phyloP scores from a whole-genome alignment of 2,888 invertebrate species.

The Deroplatys truncata region DNA sequence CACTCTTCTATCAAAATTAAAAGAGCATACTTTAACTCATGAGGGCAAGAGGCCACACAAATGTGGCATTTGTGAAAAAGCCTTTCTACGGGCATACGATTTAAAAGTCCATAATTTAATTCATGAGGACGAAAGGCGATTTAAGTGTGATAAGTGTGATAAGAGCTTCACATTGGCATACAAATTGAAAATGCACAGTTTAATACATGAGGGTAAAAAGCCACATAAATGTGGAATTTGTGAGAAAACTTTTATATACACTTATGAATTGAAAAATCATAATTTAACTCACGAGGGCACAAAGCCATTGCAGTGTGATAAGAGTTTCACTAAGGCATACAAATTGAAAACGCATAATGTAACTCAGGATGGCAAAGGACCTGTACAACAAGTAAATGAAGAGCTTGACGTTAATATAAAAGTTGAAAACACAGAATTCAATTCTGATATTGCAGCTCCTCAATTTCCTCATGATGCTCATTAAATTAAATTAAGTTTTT shows the following conservation, averaged over 20 bases:
- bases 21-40: neutral
- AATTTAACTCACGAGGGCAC: too few relatives aligned
- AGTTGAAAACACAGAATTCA: too few relatives aligned
- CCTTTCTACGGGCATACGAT: neutral
- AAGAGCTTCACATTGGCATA: neutral
- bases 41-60: neutral
- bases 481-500: too few relatives aligned
- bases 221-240: neutral
- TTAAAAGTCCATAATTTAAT: neutral
- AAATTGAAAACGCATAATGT: too few relatives aligned
- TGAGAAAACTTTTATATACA: neutral
- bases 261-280: too few relatives aligned
- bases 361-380: too few relatives aligned
- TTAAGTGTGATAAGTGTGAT: neutral
- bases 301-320: too few relatives aligned
- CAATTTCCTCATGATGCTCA: too few relatives aligned
- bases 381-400: too few relatives aligned
- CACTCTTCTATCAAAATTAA: neutral
- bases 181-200: neutral
- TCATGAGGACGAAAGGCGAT: neutral
- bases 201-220: neutral
- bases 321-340: too few relatives aligned
- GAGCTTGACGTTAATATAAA: too few relatives aligned
- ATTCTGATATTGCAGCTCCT: too few relatives aligned
- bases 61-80: neutral